Conservation (phyloP, 2,113 vertebrate species). For the Poicephalus gulielmi region DNA sequence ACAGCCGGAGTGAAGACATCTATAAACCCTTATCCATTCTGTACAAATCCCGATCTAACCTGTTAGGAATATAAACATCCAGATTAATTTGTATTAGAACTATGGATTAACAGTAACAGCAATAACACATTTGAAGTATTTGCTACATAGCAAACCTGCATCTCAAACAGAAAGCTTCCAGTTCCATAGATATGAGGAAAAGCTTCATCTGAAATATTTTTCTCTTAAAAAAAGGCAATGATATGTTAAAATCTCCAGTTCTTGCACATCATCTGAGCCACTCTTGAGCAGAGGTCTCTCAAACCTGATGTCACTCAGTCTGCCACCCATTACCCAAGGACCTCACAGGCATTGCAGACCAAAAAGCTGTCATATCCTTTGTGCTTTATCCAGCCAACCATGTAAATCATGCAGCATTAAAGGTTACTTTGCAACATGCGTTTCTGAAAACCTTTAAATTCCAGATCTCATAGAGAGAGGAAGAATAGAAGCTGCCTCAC, state of each 20-base stretch:
- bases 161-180: background rate
- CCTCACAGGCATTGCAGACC: background rate
- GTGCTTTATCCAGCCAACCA: background rate
- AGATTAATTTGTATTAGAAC: background rate
- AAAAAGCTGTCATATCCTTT: background rate
- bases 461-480: background rate
- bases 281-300: background rate
- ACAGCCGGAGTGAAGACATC: background rate
- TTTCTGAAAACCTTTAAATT: background rate
- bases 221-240: background rate
- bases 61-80: background rate
- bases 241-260: background rate
- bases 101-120: background rate
- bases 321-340: background rate
- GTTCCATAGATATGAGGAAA: background rate
- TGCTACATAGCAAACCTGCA: background rate
- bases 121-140: background rate
- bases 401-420: background rate
- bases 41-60: background rate
- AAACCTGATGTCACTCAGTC: background rate
- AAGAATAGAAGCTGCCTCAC: background rate
- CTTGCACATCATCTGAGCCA: background rate
- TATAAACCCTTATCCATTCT: background rate
- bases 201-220: background rate
- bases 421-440: background rate